Base-by-base conservation (phyloP, 2,113 vertebrate genomes). In the Camarhynchus parvulus region DNA sequence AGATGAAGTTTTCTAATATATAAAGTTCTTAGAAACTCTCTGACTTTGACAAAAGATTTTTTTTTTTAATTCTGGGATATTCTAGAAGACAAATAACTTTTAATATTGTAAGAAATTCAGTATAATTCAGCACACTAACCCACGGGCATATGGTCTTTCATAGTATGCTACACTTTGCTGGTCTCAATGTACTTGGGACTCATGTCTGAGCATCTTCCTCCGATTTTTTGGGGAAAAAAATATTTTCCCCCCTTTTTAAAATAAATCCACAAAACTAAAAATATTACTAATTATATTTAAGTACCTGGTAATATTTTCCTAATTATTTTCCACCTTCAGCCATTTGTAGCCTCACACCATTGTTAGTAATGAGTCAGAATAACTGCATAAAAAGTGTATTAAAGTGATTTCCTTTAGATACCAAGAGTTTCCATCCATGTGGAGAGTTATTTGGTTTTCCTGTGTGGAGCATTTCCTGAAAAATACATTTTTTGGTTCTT, bases 231-330 rank as follows among this genome's bases (percentile, higher is more conserved):
- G 11, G 2, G 4, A 58, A 27, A 30, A 58, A 31, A 22, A 6
- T 17, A 2, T 3, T 8, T 15, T 3, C 0, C 3, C 2, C 1
- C 4, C 12, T 28, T 15, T 50, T 39, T 7, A 27, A 79, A 74
- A 28, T 5, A 80, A 70, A 55, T 1, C 4, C 13, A 27, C 2
- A 31, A 2, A n/a, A 31, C 11, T 64, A 20, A 37, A 81, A 70
- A 23, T 2, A 2, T 17, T 70, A 13, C 4, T 30, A 55, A 46
- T 44, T 39, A 31, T 20, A 21, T 39, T 61, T 11, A 64, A 68
- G 27, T 31, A 83, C 10, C 21, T 52, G 25, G 4, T 6, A 69
- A 46, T 63, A 55, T 39, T 53, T 89, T 78, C 10, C 17, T 66
- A 41, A 30, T 15, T 47, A 9, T 61, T 69, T 72, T 66, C 31